Evolutionary conservation across 2,113 vertebrate species (phyloP), one percentile per base, ranked within the genome.

Genomic region (Zosterops borbonicus): DNA sequence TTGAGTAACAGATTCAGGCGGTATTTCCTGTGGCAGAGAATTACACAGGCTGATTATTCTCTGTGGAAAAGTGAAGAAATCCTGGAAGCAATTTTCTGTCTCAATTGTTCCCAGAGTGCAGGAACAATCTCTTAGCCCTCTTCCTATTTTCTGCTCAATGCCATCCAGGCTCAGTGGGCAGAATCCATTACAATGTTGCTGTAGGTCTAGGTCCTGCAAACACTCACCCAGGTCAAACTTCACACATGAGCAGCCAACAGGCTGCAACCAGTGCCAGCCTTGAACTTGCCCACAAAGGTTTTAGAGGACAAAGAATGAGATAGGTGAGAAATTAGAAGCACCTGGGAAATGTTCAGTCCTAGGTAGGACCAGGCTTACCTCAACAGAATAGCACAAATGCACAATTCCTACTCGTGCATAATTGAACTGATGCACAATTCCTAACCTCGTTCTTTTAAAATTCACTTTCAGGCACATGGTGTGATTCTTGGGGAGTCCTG

Each of bases 51-150:
- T 96, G 89, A 96, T 94, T 95, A 93, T 81, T 69, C 94, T 96
- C 95, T 35, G 15, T 1, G 9, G 89, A 96, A 92, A 96, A 95
- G 75, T 89, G 85, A 97, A 96, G 85, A 93, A 96, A 96, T 96
- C 90, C 94, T 94, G 92, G 96, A 97, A 97, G 68, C 87, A 97
- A 96, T 96, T 95, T 95, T 92, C 89, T 87, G 81, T 94, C 89
- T 95, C 90, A 91, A 88, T 95, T 95, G 92, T 92, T 94, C 90
- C 89, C 94, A 90, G 92, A 85, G 78, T 8, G 1, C 62, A 88
- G 76, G 88, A 91, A 90, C 90, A 92, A 94, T 94, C 79, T 95
- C 71, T 63, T 50, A 87, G 64, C 53, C 41, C 52, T 80, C 75
- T 85, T 92, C 93, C 81, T 92, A 84, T 92, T 91, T 93, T 82